A percentile compares a stretch with the other conserved stretches of the same genome.
phyloP scores from a whole-genome alignment of 2,797 vertebrate genomes.

The Mus spretus region DNA sequence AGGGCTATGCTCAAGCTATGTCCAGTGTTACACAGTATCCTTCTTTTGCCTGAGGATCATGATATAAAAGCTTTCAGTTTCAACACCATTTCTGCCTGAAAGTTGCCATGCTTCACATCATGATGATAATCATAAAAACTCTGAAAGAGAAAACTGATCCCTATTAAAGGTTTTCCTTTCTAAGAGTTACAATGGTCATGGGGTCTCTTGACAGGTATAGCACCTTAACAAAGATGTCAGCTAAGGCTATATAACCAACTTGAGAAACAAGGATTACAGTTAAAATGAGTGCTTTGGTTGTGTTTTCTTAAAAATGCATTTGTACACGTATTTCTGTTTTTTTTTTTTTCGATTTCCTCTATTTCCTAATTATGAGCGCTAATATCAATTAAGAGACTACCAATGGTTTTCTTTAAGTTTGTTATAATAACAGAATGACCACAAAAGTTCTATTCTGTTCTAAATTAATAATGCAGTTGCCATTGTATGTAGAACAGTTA shows the following conservation, averaged over 20 bases:
- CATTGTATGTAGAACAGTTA: neutral
- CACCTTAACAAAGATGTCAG: neutral
- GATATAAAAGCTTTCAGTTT: neutral
- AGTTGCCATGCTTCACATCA: neutral
- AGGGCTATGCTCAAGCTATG: neutral
- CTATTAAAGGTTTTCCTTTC: neutral
- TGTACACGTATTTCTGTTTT: neutral
- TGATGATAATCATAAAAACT: neutral
- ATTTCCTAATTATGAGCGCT: neutral
- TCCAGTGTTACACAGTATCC: neutral
- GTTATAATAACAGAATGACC: neutral
- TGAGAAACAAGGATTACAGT: neutral
- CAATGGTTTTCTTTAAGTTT: neutral
- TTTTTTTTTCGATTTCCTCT: neutral
- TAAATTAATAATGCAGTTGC: no score
- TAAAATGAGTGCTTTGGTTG: neutral
- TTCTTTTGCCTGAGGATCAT: neutral
- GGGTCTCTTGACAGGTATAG: neutral
- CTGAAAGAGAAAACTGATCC: neutral
- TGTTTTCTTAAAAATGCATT: neutral
- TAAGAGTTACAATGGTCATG: neutral
- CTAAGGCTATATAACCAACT: neutral
- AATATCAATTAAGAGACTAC: neutral
- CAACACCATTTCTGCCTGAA: neutral
- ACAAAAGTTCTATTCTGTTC: neutral